A percentile compares a stretch with the other conserved stretches of the same genome.
These are phyloP conservation scores for Spondyliosoma cantharus DNA, from an alignment of 2,797 vertebrate genomes.

Conservation along the genomic window DNA sequence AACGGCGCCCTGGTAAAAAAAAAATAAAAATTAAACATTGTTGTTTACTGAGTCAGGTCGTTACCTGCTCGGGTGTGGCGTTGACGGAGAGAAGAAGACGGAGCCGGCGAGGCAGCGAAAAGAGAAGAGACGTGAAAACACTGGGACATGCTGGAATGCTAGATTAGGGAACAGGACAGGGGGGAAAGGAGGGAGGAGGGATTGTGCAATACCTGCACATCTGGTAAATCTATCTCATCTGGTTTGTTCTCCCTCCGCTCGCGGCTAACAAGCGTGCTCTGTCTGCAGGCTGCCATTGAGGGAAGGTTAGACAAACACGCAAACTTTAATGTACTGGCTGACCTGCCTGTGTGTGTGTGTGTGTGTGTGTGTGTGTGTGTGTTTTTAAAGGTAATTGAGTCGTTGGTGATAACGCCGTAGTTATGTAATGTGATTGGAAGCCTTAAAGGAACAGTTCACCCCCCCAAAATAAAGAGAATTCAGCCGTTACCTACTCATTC, in stretches of 20 bases:
- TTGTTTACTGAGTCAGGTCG: constrained; percentile 76
- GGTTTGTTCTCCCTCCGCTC: constrained; percentile 62
- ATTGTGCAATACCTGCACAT: constrained; percentile 86
- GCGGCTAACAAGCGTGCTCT: constrained; percentile 72
- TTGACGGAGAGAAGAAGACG: constrained; percentile 26
- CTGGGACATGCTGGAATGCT: constrained; percentile 70
- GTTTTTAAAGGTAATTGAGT: constrained; percentile 52
- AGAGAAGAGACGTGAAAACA: constrained; percentile 50
- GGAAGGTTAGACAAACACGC: constrained; percentile 73
- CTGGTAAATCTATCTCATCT: constrained; percentile 82
- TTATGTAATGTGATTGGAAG: constrained; percentile 4
- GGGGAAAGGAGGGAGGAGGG: constrained; percentile 3
- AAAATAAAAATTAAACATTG: constrained; percentile 68
- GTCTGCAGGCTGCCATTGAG: constrained; percentile 63
- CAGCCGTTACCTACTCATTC: no score
- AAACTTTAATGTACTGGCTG: constrained; percentile 62
- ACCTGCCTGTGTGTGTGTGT: constrained; percentile 43
- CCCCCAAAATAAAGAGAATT: no score
- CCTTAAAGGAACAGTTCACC: background rate
- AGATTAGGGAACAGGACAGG: constrained; percentile 51
- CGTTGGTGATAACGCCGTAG: constrained; percentile 34
- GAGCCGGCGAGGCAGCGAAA: background rate
- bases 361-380: constrained; percentile 39
- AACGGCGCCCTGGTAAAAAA: constrained; percentile 47
- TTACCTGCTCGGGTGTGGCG: constrained; percentile 80